Evolutionary conservation across 2,113 vertebrate genomes (phyloP), one percentile per base, ranked within the genome.

Genomic region (Hippolais icterina): DNA sequence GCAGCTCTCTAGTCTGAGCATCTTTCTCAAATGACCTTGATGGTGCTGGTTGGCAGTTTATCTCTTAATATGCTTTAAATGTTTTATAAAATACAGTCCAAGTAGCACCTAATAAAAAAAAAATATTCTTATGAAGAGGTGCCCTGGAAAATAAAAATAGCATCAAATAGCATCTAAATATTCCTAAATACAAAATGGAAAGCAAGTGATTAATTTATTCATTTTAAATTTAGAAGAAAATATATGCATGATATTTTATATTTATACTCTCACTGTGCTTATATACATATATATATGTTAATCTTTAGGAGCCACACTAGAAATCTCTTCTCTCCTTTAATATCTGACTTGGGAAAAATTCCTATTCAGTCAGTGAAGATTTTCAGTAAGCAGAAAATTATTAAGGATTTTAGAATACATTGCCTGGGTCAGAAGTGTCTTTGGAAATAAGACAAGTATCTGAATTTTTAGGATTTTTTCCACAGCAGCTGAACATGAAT

Each of bases 381-480:
- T 94, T 94, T 90, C 64, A 90, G 47, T 37, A 64, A 92, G 83
- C 41, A 94, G 69, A 90, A 93, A 80, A 70, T 59, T 1, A 92
- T 91, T 88, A 70, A 93, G 44, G 60, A 89, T 74, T 92, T 96
- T 70, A 64, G 60, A 92, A 86, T 92, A 86, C 41, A 33, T 74
- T 86, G 35, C 49, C 76, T 49, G 60, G 91, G 92, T 95, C 88
- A 90, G 83, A 75, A 82, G 44, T 65, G 39, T 41, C 82, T 90
- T 91, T 96, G 79, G 92, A 96, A 94, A 86, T 28, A 86, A 52
- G 76, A 86, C 56, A 92, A 93, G 35, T 31, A 72, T 52, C 16
- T 61, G 92, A 86, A 83, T 71, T 93, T 92, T 84, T 75, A 61
- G n/a, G 23, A 37, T 68, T 75, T 92, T 88, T 88, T 77, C 64